Conservation (phyloP, 2,797 vertebrate genomes). For the Ciconia nigra region DNA sequence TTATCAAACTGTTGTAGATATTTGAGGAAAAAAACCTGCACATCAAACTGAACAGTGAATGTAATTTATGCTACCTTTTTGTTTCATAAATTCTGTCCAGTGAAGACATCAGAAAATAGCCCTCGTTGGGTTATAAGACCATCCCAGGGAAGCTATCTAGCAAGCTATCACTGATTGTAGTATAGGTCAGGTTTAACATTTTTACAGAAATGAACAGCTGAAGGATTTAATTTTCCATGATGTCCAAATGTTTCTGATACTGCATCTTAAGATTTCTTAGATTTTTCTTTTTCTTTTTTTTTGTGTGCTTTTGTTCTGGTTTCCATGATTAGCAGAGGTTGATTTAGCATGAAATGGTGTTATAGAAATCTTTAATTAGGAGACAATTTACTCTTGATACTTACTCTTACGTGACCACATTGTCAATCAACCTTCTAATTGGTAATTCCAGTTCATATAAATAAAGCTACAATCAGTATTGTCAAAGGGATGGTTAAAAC, state of each 20-base stretch:
- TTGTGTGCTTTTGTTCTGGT: background rate
- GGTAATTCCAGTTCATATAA: conserved; percentile 8
- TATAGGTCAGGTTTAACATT: background rate
- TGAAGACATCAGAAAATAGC: background rate
- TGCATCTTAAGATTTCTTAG: background rate
- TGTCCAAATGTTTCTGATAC: background rate
- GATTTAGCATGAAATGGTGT: conserved; percentile 3
- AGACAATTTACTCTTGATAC: conserved; percentile 26
- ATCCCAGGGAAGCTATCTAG: background rate
- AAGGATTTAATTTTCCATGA: background rate
- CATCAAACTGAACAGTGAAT: background rate
- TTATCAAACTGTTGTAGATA: background rate
- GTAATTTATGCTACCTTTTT: background rate
- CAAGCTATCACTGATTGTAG: background rate
- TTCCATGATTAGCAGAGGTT: background rate
- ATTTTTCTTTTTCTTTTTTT: background rate
- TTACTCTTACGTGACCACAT: conserved; percentile 29
- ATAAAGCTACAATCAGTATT: conserved; percentile 16
- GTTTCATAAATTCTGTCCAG: background rate
- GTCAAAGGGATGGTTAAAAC: conserved; percentile 25
- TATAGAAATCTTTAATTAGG: conserved; percentile 21
- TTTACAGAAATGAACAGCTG: background rate
- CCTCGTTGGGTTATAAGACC: background rate
- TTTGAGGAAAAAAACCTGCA: background rate
- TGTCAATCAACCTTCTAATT: conserved; percentile 35